phyloP scores from a whole-genome alignment of 2,113 vertebrate genomes.

The Ginglymostoma cirratum region DNA sequence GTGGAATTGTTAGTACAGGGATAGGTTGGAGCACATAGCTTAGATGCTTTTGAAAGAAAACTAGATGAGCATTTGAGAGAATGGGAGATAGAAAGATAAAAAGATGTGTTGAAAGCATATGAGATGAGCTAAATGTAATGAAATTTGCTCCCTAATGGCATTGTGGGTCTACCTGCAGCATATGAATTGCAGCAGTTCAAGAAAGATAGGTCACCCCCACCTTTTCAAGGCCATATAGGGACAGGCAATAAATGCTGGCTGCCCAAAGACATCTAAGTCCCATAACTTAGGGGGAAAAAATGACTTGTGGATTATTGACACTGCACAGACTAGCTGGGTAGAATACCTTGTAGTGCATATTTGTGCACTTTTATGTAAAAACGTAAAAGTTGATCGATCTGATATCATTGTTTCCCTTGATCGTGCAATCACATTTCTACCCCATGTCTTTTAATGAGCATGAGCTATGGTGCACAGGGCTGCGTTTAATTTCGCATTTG shows the following conservation, averaged over 20 bases:
- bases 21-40: background rate
- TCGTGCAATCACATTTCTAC: background rate
- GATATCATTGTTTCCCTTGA: background rate
- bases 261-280: no score
- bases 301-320: background rate
- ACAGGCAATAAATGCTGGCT: no score
- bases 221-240: no score
- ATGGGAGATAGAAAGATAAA: background rate
- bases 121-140: background rate
- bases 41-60: background rate
- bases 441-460: background rate
- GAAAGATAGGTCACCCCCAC: no score
- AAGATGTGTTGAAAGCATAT: background rate
- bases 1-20: background rate
- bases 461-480: background rate
- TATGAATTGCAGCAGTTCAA: no score
- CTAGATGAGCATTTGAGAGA: background rate
- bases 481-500: background rate
- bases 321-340: background rate
- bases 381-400: background rate
- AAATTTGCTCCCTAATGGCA: no score
- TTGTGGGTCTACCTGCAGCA: no score
- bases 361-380: no score
- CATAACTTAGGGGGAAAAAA: no score
- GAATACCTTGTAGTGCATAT: background rate